phyloP scores from a whole-genome alignment of 2,888 invertebrate species.

The Scaptodrosophila latifasciaeformis region DNA sequence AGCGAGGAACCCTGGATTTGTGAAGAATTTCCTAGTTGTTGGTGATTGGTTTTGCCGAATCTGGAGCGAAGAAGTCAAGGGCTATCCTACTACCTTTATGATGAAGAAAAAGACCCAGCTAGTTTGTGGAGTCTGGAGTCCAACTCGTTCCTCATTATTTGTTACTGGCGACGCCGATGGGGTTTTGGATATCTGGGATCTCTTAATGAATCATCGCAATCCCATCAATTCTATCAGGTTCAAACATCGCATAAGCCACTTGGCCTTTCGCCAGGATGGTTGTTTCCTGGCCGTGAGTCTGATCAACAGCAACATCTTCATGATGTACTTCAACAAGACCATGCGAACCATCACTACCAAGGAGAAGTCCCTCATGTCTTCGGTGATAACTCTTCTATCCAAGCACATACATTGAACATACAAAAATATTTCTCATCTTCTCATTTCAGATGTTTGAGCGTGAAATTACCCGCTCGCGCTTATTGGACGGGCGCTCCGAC shows the following conservation, averaged over 20 bases:
- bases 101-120: constrained; percentile 80
- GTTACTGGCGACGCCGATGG: constrained; percentile 83
- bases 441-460: constrained; percentile 83
- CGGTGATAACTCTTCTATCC: constrained; percentile 60
- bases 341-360: constrained; percentile 79
- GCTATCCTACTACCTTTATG: constrained; percentile 92
- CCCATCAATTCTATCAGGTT: constrained; percentile 78
- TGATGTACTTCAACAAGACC: constrained; percentile 82
- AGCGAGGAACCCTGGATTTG: constrained; percentile 81
- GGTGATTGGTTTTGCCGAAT: constrained; percentile 80
- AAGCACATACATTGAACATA: neutral
- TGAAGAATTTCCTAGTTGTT: constrained; percentile 79
- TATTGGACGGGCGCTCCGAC: constrained; percentile 87
- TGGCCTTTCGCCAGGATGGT: constrained; percentile 79
- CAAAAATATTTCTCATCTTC: neutral
- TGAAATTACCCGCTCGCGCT: constrained; percentile 89
- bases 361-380: constrained; percentile 82
- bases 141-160: constrained; percentile 79
- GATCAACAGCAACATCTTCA: constrained; percentile 80
- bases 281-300: constrained; percentile 76
- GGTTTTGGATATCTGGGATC: constrained; percentile 87
- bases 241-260: constrained; percentile 79
- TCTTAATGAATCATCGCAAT: constrained; percentile 82
- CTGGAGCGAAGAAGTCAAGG: constrained; percentile 88
- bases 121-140: constrained; percentile 90